Conservation (phyloP, 2,113 vertebrate species). For the Muscicapa adusta region DNA sequence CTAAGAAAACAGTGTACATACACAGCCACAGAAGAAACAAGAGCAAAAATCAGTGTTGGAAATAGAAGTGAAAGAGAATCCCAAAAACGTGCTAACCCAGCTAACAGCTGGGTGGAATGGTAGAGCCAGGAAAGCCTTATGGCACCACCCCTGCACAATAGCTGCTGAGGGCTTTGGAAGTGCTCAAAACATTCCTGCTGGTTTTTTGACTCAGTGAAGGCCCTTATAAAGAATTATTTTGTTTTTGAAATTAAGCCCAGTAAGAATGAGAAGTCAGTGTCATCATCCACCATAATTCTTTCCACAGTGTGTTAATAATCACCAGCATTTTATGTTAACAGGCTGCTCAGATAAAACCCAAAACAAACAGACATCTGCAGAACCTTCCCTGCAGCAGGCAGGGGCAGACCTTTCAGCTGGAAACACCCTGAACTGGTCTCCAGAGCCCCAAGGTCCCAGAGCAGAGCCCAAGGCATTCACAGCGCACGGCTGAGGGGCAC, state of each 20-base stretch:
- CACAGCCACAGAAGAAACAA: background rate
- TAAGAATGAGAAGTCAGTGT: background rate
- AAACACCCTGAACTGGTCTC: background rate
- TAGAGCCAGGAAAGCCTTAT: background rate
- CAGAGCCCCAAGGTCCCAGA: rapidly evolving
- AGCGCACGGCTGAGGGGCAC: background rate
- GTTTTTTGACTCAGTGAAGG: background rate
- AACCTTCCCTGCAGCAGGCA: background rate
- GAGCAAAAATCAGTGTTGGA: background rate
- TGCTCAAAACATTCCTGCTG: background rate
- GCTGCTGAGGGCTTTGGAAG: background rate
- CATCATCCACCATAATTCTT: background rate
- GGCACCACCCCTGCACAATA: background rate
- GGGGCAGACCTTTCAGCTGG: background rate
- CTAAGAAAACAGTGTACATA: background rate
- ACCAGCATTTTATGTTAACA: background rate
- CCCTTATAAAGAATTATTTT: background rate
- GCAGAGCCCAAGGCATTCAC: background rate
- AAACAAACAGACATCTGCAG: background rate
- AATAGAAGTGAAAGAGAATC: background rate
- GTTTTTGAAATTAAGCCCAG: background rate
- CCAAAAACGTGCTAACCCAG: background rate
- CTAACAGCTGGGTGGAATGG: background rate
- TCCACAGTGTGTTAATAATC: background rate
- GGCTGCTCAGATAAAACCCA: background rate